Conservation (phyloP, 1,140 invertebrate species). For the Trachelipus rathkii region DNA sequence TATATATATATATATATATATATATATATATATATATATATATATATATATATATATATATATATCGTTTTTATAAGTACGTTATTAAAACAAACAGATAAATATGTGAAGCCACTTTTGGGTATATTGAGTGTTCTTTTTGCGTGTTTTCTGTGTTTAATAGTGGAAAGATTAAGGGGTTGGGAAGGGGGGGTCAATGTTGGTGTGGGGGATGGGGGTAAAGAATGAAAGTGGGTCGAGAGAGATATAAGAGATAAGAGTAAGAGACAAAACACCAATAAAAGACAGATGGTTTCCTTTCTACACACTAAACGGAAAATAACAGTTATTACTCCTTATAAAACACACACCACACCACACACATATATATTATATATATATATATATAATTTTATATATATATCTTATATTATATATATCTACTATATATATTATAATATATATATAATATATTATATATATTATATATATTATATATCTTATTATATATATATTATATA, state of each 20-base stretch:
- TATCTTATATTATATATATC: background rate
- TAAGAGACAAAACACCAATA: too few relatives aligned
- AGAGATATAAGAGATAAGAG: too few relatives aligned
- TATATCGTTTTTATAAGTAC: background rate
- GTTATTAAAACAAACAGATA: background rate
- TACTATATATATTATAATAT: slow-evolving; percentile 15
- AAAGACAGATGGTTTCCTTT: too few relatives aligned
- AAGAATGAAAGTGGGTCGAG: too few relatives aligned
- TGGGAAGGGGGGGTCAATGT: too few relatives aligned
- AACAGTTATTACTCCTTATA: too few relatives aligned
- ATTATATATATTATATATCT: background rate
- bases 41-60: background rate
- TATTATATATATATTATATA: background rate
- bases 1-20: slow-evolving; percentile 2
- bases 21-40: background rate
- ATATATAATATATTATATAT: slow-evolving; percentile 15
- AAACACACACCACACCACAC: too few relatives aligned
- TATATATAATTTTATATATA: background rate
- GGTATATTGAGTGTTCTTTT: too few relatives aligned
- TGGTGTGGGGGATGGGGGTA: too few relatives aligned
- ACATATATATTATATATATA: background rate
- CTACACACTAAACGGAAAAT: too few relatives aligned
- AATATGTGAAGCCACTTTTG: background rate
- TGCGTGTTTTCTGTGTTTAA: too few relatives aligned
- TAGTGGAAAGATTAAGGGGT: too few relatives aligned